Percentiles rank a stretch among this genome's conserved stretches.
Evolutionary conservation across 1,140 invertebrate genomes (phyloP).

Genomic region (Ceratina calcarata): DNA sequence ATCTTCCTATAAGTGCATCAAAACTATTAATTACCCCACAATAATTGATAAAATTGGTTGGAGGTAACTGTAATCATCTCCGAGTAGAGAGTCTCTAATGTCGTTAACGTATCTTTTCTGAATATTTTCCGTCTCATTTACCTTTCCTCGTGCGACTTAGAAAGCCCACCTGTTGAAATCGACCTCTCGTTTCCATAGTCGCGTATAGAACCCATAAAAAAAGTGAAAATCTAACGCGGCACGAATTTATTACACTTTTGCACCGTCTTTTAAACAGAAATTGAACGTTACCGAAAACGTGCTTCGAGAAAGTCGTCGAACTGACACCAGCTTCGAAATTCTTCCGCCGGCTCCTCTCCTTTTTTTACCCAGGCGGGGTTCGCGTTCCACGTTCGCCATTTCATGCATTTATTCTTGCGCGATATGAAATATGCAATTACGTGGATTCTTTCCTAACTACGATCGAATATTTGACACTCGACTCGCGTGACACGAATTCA

Average conservation of each 20-base stretch:
- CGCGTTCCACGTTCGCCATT: neutral
- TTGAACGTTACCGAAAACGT: neutral
- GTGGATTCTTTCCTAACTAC: too few species aligned
- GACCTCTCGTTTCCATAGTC: conserved; percentile 7
- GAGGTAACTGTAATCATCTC: neutral
- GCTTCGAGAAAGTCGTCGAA: neutral
- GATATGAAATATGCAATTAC: too few species aligned
- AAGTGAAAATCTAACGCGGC: conserved; percentile 22
- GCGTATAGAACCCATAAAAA: conserved; percentile 31
- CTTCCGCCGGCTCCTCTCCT: neutral
- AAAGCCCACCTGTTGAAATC: conserved; percentile 50
- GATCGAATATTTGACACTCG: neutral
- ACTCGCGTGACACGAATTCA: conserved; percentile 11
- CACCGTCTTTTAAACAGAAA: conserved; percentile 4
- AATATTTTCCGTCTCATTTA: conserved; percentile 36
- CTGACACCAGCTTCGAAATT: neutral
- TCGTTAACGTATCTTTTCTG: neutral
- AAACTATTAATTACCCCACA: too few species aligned
- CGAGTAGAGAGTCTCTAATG: neutral
- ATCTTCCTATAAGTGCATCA: too few species aligned
- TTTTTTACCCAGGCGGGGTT: neutral
- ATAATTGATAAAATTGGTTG: neutral
- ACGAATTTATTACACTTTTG: conserved; percentile 7
- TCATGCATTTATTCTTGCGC: too few species aligned
- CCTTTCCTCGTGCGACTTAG: conserved; percentile 22